Conservation (phyloP, 2,797 vertebrate species). For the Sus cebifrons region DNA sequence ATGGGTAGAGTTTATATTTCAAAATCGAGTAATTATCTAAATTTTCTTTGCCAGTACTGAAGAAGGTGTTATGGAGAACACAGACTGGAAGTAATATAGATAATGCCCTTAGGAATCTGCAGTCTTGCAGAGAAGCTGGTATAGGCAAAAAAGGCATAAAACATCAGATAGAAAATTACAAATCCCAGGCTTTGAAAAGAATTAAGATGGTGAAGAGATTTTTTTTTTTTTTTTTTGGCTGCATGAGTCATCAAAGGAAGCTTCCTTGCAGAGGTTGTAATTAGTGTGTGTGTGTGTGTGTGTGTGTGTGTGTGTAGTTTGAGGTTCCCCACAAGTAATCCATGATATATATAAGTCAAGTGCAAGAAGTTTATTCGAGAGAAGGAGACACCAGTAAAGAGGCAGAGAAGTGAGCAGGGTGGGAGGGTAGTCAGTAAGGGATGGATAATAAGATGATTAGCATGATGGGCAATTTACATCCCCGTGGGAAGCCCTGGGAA, state of each 20-base stretch:
- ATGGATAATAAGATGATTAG: background rate
- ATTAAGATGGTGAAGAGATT: background rate
- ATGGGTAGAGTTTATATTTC: background rate
- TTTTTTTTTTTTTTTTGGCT: background rate
- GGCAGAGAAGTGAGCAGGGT: background rate
- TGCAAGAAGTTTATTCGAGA: background rate
- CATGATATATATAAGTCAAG: background rate
- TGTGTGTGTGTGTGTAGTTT: background rate
- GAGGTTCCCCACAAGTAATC: background rate
- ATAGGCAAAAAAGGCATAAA: background rate
- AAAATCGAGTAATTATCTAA: background rate
- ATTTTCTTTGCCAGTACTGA: conserved; percentile 5
- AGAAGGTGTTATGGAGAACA: background rate
- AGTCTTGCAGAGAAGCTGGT: background rate
- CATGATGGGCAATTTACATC: background rate
- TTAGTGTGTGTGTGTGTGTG: background rate
- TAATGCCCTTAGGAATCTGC: background rate
- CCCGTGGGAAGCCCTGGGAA: background rate
- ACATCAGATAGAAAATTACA: background rate
- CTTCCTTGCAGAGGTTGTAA: background rate
- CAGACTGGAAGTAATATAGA: background rate
- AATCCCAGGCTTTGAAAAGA: background rate
- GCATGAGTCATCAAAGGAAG: background rate
- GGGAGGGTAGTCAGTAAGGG: background rate
- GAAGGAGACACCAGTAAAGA: background rate